phyloP scores from a whole-genome alignment of 2,888 invertebrate genomes.

The Agrochola litura region DNA sequence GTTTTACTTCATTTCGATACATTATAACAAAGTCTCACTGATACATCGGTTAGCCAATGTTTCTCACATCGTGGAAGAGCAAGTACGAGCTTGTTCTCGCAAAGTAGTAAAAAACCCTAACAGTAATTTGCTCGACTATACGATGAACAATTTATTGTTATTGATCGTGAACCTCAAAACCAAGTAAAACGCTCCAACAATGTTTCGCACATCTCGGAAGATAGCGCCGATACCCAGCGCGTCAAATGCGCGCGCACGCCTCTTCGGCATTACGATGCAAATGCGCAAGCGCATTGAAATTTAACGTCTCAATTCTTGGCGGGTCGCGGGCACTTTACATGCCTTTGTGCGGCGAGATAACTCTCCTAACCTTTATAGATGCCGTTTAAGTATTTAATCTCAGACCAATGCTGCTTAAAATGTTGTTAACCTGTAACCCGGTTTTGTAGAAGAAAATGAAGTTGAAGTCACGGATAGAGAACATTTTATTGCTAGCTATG shows the following conservation, averaged over 20 bases:
- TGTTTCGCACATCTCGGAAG: constrained; percentile 60
- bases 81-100: too few species aligned
- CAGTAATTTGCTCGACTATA: constrained; percentile 4
- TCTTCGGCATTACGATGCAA: constrained; percentile 75
- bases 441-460: constrained; percentile 3
- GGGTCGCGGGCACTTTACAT: constrained; percentile 67
- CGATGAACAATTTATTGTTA: constrained; percentile 12
- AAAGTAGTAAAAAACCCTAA: neutral
- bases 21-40: too few species aligned
- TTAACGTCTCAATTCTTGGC: constrained; percentile 78
- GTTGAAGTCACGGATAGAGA: neutral
- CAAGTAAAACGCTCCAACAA: constrained; percentile 25
- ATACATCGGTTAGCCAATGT: neutral
- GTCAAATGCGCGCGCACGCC: constrained; percentile 72
- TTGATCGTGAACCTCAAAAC: constrained; percentile 4
- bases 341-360: constrained; percentile 67
- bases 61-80: neutral
- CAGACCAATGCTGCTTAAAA: constrained; percentile 43
- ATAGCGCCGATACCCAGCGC: constrained; percentile 54
- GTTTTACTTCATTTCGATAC: too few species aligned
- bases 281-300: constrained; percentile 73
- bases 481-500: neutral
- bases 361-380: constrained; percentile 61
- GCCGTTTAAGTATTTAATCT: constrained; percentile 68
- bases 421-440: constrained; percentile 37